Conservation (phyloP, 2,888 invertebrate genomes). For the Sipunculus nudus region DNA sequence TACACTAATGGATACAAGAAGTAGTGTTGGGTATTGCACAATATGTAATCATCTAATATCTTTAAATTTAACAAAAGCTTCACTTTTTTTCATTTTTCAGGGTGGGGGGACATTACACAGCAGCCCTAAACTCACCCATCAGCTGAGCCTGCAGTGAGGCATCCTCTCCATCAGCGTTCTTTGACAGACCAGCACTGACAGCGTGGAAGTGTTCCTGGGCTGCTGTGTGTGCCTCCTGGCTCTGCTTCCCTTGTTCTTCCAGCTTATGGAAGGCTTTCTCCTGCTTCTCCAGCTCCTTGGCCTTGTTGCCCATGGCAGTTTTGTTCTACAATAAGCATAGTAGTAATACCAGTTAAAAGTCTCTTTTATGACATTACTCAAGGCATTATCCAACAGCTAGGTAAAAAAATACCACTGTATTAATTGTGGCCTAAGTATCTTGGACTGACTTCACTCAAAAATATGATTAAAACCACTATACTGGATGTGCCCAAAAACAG, state of each 20-base stretch:
- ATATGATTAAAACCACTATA: too few species aligned
- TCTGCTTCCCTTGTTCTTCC: slow-evolving; percentile 74
- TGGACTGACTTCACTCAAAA: too few species aligned
- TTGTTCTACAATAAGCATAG: slow-evolving; percentile 69
- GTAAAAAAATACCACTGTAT: too few species aligned
- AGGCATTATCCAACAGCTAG: too few species aligned
- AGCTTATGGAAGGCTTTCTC: slow-evolving; percentile 74
- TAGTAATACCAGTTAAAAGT: slow-evolving; percentile 3
- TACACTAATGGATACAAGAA: too few species aligned
- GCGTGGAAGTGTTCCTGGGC: slow-evolving; percentile 86
- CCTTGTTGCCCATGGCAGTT: slow-evolving; percentile 70
- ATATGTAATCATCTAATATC: too few species aligned
- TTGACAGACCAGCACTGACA: slow-evolving; percentile 82
- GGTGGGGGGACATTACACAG: too few species aligned
- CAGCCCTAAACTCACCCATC: slow-evolving; percentile 73
- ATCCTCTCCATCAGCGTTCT: slow-evolving; percentile 78
- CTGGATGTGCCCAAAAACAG: too few species aligned
- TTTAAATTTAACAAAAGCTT: too few species aligned
- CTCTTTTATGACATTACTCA: background rate
- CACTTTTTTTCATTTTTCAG: too few species aligned
- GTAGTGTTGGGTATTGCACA: too few species aligned
- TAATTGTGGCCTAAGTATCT: too few species aligned
- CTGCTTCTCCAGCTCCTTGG: slow-evolving; percentile 69
- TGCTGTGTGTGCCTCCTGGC: slow-evolving; percentile 75
- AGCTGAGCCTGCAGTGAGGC: slow-evolving; percentile 90